phyloP scores from a whole-genome alignment of 1,140 invertebrate genomes.

The Theocolax elegans region DNA sequence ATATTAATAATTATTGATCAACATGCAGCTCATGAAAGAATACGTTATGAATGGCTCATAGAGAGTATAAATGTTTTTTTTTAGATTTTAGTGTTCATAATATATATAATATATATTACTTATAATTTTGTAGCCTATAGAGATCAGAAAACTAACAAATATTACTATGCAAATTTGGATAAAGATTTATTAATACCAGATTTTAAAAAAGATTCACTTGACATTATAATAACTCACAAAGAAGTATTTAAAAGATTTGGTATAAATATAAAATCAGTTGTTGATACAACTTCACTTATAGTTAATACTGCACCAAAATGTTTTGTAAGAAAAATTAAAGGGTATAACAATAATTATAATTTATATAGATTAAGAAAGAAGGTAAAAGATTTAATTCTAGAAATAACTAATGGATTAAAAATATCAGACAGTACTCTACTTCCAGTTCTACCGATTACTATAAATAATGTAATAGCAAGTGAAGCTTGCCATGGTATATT shows the following conservation, averaged over 20 bases:
- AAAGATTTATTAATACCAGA: conserved; percentile 51
- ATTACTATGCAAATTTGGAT: conserved; percentile 51
- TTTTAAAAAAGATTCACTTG: conserved; percentile 44
- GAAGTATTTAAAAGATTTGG: conserved; percentile 54
- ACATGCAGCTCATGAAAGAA: conserved; percentile 65
- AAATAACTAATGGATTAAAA: conserved; percentile 51
- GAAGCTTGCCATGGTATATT: conserved; percentile 63
- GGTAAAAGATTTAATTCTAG: conserved; percentile 51
- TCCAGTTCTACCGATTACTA: conserved; percentile 55
- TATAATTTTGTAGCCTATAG: conserved; percentile 54
- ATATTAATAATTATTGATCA: conserved; percentile 63
- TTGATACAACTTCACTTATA: conserved; percentile 44
- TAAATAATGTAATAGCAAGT: conserved; percentile 61
- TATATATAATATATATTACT: conserved; percentile 5
- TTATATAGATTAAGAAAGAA: conserved; percentile 46
- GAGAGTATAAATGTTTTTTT: conserved; percentile 49
- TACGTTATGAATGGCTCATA: conserved; percentile 63
- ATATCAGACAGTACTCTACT: conserved; percentile 37
- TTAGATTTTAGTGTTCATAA: conserved; percentile 22
- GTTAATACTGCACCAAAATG: conserved; percentile 58
- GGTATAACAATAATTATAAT: conserved; percentile 40
- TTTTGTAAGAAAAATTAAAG: conserved; percentile 51
- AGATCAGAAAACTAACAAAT: conserved; percentile 46
- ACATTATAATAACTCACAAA: conserved; percentile 46
- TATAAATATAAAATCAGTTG: conserved; percentile 46